Percentiles rank a stretch among this genome's conserved stretches.
Conservation (phyloP, 1,140 invertebrate species). For the Drosophila nasuta region DNA sequence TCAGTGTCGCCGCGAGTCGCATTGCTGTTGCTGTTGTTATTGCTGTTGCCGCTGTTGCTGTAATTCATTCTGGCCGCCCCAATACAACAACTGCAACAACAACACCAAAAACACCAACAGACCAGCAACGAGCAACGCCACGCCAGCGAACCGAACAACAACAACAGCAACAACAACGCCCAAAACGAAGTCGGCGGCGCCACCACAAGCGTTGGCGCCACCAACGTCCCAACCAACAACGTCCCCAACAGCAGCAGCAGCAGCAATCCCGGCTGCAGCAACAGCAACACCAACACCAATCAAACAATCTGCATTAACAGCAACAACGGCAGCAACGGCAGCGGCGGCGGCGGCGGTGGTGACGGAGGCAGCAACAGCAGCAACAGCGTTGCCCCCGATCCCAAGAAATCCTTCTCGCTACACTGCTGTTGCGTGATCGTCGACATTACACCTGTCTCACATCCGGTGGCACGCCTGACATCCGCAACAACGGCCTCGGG, state of each 20-base stretch:
- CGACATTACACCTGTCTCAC: conserved; percentile 84
- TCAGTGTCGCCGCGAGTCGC: conserved; percentile 18
- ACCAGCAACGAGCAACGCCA: conserved; percentile 36
- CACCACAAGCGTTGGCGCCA: conserved; percentile 46
- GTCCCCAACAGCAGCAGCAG: conserved; percentile 4
- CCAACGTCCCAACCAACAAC: conserved; percentile 53
- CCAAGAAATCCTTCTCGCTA: conserved; percentile 84
- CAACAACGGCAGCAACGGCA: conserved; percentile 7
- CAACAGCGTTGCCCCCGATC: conserved; percentile 64
- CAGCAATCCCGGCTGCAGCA: conserved; percentile 8
- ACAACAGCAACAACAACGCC: conserved; percentile 24
- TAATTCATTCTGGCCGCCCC: conserved; percentile 84
- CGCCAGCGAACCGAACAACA: conserved; percentile 43
- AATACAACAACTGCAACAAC: conserved; percentile 72
- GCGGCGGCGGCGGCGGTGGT: conserved; percentile 23
- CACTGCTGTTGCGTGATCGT: conserved; percentile 85
- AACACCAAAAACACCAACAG: conserved; percentile 52
- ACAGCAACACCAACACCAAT: conserved; percentile 17
- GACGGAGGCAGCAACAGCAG: conserved; percentile 55
- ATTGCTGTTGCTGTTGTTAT: conserved; percentile 44
- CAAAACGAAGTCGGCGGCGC: conserved; percentile 30
- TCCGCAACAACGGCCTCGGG: conserved; percentile 85
- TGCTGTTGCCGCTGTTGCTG: conserved; percentile 58
- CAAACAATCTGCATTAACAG: conserved; percentile 8
- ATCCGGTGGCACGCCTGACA: conserved; percentile 79